Conservation (phyloP, 2,888 invertebrate species). For the Hoplodrina blanda region DNA sequence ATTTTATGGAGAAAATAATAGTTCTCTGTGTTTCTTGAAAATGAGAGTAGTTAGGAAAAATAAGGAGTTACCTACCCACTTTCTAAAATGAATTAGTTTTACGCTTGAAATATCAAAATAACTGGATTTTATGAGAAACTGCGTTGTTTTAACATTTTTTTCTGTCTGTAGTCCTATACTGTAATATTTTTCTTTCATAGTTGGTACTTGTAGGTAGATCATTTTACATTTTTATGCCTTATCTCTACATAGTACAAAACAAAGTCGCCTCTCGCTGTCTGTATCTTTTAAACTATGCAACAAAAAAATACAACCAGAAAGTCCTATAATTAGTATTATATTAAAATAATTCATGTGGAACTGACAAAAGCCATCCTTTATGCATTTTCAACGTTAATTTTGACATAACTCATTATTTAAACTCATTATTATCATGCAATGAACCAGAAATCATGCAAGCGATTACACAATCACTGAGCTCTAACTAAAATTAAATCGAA, state of each 20-base stretch:
- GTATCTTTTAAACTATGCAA: no score
- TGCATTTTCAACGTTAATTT: slow-evolving; percentile 6
- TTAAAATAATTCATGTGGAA: neutral
- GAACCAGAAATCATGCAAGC: slow-evolving; percentile 19
- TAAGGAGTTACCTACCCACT: no score
- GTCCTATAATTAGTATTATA: no score
- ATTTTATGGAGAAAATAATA: neutral
- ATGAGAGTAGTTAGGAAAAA: slow-evolving; percentile 4
- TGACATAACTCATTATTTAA: slow-evolving; percentile 8
- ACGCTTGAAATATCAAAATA: neutral
- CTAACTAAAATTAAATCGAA: slow-evolving; percentile 20
- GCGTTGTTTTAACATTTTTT: no score
- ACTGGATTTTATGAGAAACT: neutral
- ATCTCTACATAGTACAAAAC: no score
- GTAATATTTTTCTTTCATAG: no score
- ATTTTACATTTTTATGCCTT: no score
- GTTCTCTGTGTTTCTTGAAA: slow-evolving; percentile 19
- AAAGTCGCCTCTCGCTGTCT: no score
- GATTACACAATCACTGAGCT: slow-evolving; percentile 20
- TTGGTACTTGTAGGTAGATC: no score
- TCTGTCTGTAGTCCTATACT: no score
- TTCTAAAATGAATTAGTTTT: neutral
- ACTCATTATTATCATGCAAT: slow-evolving; percentile 13
- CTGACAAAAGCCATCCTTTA: neutral
- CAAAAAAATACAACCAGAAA: no score